A percentile compares a stretch with the other conserved stretches of the same genome.
Conservation (phyloP, 2,888 invertebrate species). For the Drosophila birchii region DNA sequence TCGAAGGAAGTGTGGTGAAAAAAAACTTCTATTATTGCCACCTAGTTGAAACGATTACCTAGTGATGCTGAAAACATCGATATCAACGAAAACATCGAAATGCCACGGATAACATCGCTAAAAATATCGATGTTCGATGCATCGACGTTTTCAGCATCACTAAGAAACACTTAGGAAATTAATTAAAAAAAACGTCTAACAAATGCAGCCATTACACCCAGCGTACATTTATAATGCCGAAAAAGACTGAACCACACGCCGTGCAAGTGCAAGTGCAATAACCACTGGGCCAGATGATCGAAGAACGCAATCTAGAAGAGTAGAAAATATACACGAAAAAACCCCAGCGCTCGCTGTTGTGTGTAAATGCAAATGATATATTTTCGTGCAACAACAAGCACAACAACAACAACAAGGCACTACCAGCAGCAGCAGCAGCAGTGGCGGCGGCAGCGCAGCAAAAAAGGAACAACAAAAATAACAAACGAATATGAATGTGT, state of each 20-base stretch:
- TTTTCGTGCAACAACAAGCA: constrained; percentile 40
- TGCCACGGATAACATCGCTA: too few species aligned
- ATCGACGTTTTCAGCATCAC: too few species aligned
- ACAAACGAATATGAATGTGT: constrained; percentile 68
- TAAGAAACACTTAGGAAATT: constrained; percentile 48
- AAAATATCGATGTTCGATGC: too few species aligned
- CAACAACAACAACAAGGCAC: constrained; percentile 12
- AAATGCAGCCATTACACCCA: constrained; percentile 10
- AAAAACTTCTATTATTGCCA: too few species aligned
- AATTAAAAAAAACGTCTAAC: constrained; percentile 23
- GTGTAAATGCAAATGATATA: constrained; percentile 47
- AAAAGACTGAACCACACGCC: constrained; percentile 53
- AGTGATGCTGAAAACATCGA: too few species aligned
- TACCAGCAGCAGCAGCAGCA: constrained; percentile 19
- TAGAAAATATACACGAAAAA: constrained; percentile 23
- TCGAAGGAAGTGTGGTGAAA: too few species aligned
- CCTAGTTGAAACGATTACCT: background rate
- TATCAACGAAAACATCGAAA: too few species aligned
- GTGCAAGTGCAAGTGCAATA: constrained; percentile 69
- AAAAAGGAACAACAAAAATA: constrained; percentile 47
- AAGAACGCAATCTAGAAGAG: constrained; percentile 28
- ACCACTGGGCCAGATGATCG: constrained; percentile 7
- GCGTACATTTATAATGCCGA: constrained; percentile 30
- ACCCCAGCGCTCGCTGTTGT: constrained; percentile 38
- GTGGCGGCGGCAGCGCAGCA: constrained; percentile 21